Evolutionary conservation across 2,888 invertebrate species (phyloP), one percentile per base, ranked within the genome.

Genomic region (Sclerodermus sp.): DNA sequence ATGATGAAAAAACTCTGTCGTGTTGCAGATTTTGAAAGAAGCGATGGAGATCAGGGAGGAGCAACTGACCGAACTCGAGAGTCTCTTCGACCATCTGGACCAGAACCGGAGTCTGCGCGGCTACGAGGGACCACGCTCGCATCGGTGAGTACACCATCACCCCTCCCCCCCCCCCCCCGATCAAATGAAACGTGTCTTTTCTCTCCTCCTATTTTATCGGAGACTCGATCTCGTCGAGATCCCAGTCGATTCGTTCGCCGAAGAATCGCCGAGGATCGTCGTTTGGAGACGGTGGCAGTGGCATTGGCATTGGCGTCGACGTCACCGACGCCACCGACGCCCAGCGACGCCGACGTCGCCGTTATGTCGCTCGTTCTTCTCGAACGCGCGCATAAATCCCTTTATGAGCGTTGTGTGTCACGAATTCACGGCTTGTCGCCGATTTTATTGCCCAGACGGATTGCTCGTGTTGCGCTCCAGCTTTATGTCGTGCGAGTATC

Each of bases 61-160:
- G 39, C 90, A 91, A 73, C 77, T 93, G 45, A 76, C 82, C 18
- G 85, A 87, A 62, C 80, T 93, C 36, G 85, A 88, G 70, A 75
- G 73, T 6, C 79, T 89, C 49, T 91, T 91, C 69, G 82, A 82
- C 56, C 81, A 87, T 76, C 79, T 91, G 56, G 84, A 88, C 62
- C 79, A 84, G 57, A 70, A 84, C 64, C 80, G 84, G n/a, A 81
- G 74, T 60, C 76, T 90, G 18, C 79, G 82, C 6, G 78, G 77
- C 42, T 79, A 73, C 55, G 78, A 79, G 36, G 68, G 73, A 13
- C 64, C 51, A 42, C 66, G 64, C 40, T 63, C 73, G 8, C 59
- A 64, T 47, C 66, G 75, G 75, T 76, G 60, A 75, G 74, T 63
- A n/a, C n/a, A n/a, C n/a, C n/a, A n/a, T n/a, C n/a, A n/a, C 38